Percentiles rank a stretch among this genome's conserved stretches.
phyloP scores from a whole-genome alignment of 2,113 vertebrate genomes.

The Dasyprocta punctata region DNA sequence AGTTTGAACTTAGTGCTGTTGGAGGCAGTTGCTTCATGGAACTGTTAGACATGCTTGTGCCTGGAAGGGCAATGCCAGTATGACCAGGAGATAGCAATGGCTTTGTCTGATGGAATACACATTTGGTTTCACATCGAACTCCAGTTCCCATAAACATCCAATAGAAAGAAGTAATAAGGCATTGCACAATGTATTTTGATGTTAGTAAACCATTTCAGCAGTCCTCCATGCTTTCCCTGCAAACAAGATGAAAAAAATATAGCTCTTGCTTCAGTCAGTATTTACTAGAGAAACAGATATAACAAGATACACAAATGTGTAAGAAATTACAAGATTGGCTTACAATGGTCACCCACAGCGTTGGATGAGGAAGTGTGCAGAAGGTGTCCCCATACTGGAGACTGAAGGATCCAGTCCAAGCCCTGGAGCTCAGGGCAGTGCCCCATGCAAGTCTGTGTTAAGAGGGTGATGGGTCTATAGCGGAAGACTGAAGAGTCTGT shows the following conservation, averaged over 20 bases:
- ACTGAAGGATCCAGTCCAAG: not conserved
- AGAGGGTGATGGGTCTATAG: not conserved
- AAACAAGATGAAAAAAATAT: constrained; percentile 29
- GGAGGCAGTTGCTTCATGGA: not conserved
- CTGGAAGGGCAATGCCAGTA: not conserved
- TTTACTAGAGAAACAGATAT: not conserved
- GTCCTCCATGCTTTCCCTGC: not conserved
- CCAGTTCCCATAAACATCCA: not conserved
- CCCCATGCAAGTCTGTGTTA: not conserved
- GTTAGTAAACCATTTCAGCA: not conserved
- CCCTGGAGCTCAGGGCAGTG: not conserved
- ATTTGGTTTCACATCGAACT: not conserved
- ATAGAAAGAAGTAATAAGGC: constrained; percentile 7
- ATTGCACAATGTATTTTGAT: not conserved
- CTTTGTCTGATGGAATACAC: not conserved
- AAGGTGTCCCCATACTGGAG: not conserved
- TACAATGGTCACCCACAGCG: not conserved
- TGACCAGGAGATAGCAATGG: not conserved
- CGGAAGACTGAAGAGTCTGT: not conserved
- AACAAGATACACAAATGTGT: not conserved
- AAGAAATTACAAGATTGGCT: not conserved
- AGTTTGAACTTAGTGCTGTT: not conserved
- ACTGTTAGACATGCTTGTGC: not conserved
- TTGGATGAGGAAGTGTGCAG: not conserved
- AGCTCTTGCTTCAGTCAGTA: not conserved